Evolutionary conservation across 2,888 invertebrate species (phyloP).

Genomic region (Pollenia griseotomentosa): DNA sequence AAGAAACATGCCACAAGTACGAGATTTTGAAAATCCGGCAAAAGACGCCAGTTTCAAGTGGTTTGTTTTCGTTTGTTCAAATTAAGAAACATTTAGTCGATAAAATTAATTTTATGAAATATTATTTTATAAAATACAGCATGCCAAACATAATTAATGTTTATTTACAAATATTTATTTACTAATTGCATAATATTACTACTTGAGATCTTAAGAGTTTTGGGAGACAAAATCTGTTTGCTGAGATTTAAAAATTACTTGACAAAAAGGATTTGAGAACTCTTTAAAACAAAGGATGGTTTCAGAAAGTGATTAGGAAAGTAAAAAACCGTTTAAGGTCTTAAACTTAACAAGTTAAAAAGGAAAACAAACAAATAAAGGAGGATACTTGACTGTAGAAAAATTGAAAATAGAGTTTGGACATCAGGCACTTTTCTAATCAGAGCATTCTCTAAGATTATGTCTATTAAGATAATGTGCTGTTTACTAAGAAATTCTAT

Average conservation of each 20-base stretch:
- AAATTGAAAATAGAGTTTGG: background rate
- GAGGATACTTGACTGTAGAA: background rate
- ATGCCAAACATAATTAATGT: constrained; percentile 38
- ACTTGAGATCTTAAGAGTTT: constrained; percentile 12
- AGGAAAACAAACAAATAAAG: constrained; percentile 37
- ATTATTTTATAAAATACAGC: constrained; percentile 22
- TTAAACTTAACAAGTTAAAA: constrained; percentile 55
- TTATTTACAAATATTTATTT: constrained; percentile 16
- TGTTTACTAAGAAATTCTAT: background rate
- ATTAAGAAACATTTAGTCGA: constrained; percentile 58
- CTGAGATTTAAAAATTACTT: constrained; percentile 34
- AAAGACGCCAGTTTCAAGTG: constrained; percentile 72
- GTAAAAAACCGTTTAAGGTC: constrained; percentile 27
- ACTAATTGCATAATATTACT: constrained; percentile 20
- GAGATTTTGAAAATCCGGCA: background rate
- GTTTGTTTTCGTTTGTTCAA: constrained; percentile 62
- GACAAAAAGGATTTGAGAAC: constrained; percentile 18
- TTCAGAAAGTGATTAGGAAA: background rate
- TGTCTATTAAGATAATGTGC: background rate
- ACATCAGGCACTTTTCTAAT: background rate
- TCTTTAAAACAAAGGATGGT: constrained; percentile 21
- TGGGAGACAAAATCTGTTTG: constrained; percentile 37
- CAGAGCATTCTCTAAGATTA: background rate
- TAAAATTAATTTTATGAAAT: constrained; percentile 55
- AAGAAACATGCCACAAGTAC: constrained; percentile 22